Conservation (phyloP, 2,113 vertebrate species). For the Cygnus atratus region DNA sequence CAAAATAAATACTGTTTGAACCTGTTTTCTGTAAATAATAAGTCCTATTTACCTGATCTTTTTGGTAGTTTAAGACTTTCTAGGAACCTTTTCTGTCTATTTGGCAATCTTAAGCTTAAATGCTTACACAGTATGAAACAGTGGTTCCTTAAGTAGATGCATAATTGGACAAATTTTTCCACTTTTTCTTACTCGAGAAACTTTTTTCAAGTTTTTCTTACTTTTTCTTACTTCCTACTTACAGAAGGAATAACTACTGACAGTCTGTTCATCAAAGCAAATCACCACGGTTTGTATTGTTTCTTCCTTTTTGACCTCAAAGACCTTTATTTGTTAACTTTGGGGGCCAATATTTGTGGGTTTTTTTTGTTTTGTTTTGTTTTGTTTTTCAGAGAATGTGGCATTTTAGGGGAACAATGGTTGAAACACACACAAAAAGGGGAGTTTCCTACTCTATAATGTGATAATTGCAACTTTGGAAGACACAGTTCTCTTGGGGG, state of each 20-base stretch:
- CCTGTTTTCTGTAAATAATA: not conserved
- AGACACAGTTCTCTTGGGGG: not conserved
- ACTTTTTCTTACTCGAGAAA: not conserved
- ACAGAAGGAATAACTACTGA: not conserved
- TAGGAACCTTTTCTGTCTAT: not conserved
- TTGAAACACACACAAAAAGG: not conserved
- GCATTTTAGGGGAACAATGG: not conserved
- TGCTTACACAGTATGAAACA: not conserved
- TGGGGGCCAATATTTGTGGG: not conserved
- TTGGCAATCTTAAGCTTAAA: not conserved
- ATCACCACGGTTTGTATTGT: not conserved
- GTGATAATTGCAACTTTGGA: not conserved
- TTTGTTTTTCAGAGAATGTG: not conserved
- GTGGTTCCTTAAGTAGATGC: not conserved
- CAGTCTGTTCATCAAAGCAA: not conserved
- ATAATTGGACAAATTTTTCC: not conserved
- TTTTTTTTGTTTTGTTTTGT: not conserved
- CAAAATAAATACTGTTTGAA: not conserved
- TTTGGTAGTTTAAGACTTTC: not conserved
- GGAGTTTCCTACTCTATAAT: not conserved
- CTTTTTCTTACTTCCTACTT: too few species aligned
- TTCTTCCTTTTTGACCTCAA: not conserved
- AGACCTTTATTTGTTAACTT: not conserved
- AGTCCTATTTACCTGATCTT: not conserved
- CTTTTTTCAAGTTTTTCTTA: not conserved